Evolutionary conservation across 2,888 invertebrate genomes (phyloP).

Genomic region (Trachelus tabidus): DNA sequence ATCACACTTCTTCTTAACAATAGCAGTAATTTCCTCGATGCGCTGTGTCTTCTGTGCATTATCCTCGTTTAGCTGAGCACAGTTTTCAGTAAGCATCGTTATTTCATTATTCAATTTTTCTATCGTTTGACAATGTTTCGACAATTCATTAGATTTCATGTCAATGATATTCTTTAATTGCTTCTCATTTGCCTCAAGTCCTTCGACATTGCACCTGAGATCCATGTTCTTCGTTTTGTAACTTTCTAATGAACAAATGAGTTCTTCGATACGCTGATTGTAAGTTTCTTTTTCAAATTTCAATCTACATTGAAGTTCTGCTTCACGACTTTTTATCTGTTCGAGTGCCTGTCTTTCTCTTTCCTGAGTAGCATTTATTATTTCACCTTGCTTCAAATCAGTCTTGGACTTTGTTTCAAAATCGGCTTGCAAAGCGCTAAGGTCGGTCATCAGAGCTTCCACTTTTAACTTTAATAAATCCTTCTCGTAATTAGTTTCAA

Average conservation of each 20-base stretch:
- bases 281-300: slow-evolving; percentile 40
- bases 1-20: slow-evolving; percentile 56
- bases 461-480: slow-evolving; percentile 45
- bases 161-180: slow-evolving; percentile 58
- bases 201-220: slow-evolving; percentile 46
- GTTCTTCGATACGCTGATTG: slow-evolving; percentile 41
- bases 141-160: slow-evolving; percentile 55
- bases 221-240: slow-evolving; percentile 49
- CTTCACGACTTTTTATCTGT: slow-evolving; percentile 38
- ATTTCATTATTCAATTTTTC: slow-evolving; percentile 64
- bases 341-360: slow-evolving; percentile 44
- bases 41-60: slow-evolving; percentile 58
- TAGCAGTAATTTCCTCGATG: slow-evolving; percentile 53
- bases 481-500: slow-evolving; percentile 49
- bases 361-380: slow-evolving; percentile 46
- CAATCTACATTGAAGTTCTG: slow-evolving; percentile 45
- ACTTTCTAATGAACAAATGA: slow-evolving; percentile 38
- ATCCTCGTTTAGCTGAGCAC: slow-evolving; percentile 63
- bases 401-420: slow-evolving; percentile 37
- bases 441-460: slow-evolving; percentile 44
- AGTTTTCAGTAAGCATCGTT: slow-evolving; percentile 57
- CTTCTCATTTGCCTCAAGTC: slow-evolving; percentile 47
- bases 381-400: slow-evolving; percentile 26
- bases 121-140: slow-evolving; percentile 60
- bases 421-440: slow-evolving; percentile 43